Evolutionary conservation across 2,888 invertebrate species (phyloP), one percentile per base, ranked within the genome.

Genomic region (Mesochorus sp.): DNA sequence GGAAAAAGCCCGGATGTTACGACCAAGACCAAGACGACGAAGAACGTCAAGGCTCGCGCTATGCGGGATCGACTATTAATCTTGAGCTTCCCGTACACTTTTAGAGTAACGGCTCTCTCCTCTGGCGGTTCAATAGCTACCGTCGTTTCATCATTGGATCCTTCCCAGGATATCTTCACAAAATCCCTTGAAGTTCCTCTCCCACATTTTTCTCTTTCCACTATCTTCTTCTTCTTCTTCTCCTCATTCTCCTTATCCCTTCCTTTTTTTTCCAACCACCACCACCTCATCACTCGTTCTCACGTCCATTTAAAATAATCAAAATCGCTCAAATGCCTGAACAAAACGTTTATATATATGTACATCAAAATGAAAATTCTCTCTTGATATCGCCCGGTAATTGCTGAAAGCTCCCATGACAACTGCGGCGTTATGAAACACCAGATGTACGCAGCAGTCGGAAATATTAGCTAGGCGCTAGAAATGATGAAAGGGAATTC

Each of bases 41-140:
- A 61, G 21, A 19, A 47, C 77, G 67, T 77, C 77, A 55, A 74
- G 39, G 64, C 59, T 79, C 47, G 57, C 77, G 24, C 64, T 71
- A 80, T 80, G 81, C 80, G 82, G 80, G 79, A 80, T 71, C 68
- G 74, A 37, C 81, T 75, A 81, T 82, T 80, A 81, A 82, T 81
- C 80, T 80, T 77, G 51, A 61, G 66, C 64, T 64, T 39, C 24
- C n/a, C n/a, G 61, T 24, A 53, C 26, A 37, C 28, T 21, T 53
- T 71, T 71, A 62, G 62, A 59, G 49, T 39, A 26, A 49, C 49
- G 34, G 37, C 42, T 64, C 49, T 39, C 42, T n/a, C n/a, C n/a
- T 59, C 24, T 59, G 42, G 37, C 42, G 59, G 37, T 34, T 53
- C 17, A 51, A 37, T 64, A 34, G 37, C 39, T 12, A 39, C 34